Conservation (phyloP, 2,797 vertebrate genomes). For the Oreochromis mossambicus region DNA sequence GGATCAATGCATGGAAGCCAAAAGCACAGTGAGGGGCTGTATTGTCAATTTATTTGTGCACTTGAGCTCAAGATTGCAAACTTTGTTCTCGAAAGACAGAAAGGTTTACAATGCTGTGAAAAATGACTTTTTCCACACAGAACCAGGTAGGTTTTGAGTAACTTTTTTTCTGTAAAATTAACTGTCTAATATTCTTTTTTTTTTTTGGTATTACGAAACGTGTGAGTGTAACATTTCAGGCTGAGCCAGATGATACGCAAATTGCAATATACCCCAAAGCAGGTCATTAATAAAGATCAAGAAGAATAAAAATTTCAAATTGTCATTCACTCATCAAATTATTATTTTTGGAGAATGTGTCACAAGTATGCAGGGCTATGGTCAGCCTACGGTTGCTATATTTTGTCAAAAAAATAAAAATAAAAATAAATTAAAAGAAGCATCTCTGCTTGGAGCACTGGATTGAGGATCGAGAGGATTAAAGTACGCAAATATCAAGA, state of each 20-base stretch:
- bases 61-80: neutral
- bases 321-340: neutral
- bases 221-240: neutral
- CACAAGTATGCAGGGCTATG: neutral
- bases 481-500: neutral
- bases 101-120: neutral
- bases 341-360: neutral
- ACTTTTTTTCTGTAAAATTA: neutral
- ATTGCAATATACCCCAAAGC: neutral
- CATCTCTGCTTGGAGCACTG: neutral
- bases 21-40: neutral
- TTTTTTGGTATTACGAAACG: neutral
- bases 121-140: neutral
- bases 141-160: neutral
- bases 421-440: neutral
- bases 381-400: neutral
- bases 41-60: neutral
- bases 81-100: neutral
- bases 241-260: neutral
- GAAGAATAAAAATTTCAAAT: neutral
- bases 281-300: neutral
- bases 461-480: neutral
- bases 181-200: too few species aligned
- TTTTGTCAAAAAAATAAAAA: neutral
- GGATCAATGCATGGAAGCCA: neutral